phyloP scores from a whole-genome alignment of 2,888 invertebrate genomes.

The Crioceris asparagi region DNA sequence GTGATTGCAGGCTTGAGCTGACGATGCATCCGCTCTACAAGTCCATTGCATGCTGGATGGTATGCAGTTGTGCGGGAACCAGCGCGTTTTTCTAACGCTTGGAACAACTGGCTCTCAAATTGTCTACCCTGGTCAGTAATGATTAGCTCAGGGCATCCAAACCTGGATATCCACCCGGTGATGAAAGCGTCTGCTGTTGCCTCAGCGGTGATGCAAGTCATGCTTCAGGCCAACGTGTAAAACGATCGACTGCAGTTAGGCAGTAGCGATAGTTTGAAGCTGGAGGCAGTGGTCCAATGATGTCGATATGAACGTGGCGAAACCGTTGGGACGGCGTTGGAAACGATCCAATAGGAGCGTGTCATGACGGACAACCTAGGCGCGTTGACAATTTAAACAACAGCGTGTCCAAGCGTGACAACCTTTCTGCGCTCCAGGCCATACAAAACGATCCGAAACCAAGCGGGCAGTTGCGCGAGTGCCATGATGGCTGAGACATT shows the following conservation, averaged over 20 bases:
- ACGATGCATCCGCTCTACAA: no score
- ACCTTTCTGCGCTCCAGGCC: background rate
- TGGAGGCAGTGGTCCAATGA: constrained; percentile 4
- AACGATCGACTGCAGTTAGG: background rate
- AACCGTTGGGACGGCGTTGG: background rate
- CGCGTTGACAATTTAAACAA: no score
- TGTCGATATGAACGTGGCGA: background rate
- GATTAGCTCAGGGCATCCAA: constrained; percentile 2
- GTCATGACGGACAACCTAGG: no score
- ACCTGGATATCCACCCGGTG: constrained; percentile 3
- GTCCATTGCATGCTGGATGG: no score
- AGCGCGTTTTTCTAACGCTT: no score
- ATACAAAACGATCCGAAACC: background rate
- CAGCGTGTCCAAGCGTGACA: background rate
- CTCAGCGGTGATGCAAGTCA: background rate
- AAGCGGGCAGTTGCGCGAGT: background rate
- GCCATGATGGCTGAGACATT: background rate
- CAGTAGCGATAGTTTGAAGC: background rate
- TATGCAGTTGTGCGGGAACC: no score
- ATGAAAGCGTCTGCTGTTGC: background rate
- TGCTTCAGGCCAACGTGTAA: constrained; percentile 1
- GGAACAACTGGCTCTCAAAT: no score
- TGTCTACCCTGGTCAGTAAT: no score
- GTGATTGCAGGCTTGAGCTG: no score
- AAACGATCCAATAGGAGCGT: no score